These are phyloP conservation scores for Xenopus tropicalis DNA, from an alignment of 2,113 vertebrate genomes.

Conservation along the genomic window UCB_Xtro_10.0 CM004451.2:74303501-74304000, in stretches of 20 bases:
- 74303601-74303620: not conserved
- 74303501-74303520: not conserved
- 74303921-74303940: too few species aligned
- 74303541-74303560: constrained; percentile 26
- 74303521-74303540: constrained; percentile 18
- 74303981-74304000: too few species aligned
- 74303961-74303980: too few species aligned
- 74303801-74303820: not conserved
- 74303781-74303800: not conserved
- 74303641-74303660: constrained; percentile 27
- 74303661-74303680: constrained; percentile 33
- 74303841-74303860: too few species aligned
- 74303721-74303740: constrained; percentile 11
- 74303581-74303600: constrained; percentile 21
- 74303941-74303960: too few species aligned
- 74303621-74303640: constrained; percentile 38
- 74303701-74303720: constrained; percentile 10
- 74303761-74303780: constrained; percentile 45
- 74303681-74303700: constrained; percentile 30
- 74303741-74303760: constrained; percentile 30
- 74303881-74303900: too few species aligned
- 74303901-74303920: too few species aligned
- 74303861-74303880: too few species aligned
- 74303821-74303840: too few species aligned
- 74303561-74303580: constrained; percentile 21